These are phyloP conservation scores for Centropus unirufus DNA, from an alignment of 2,113 vertebrate species.

Conservation along the genomic window DNA sequence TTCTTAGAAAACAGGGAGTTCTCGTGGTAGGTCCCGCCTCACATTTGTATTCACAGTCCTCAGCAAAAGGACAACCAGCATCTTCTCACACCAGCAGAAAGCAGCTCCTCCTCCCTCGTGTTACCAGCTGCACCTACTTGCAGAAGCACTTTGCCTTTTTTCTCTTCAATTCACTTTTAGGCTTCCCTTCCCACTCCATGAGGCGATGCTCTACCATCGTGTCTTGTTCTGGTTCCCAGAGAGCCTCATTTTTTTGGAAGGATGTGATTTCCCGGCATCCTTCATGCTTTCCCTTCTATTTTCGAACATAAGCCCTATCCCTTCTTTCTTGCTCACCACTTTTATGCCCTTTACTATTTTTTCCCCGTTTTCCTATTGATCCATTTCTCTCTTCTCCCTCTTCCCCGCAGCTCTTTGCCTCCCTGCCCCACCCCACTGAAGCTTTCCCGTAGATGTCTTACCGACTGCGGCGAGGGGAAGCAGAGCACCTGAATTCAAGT, in stretches of 20 bases:
- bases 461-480: background rate
- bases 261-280: background rate
- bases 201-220: background rate
- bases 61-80: background rate
- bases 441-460: background rate
- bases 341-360: background rate
- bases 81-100: fast-evolving
- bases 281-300: background rate
- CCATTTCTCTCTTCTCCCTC: slow-evolving; percentile 6
- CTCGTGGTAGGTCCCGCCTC: background rate
- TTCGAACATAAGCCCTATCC: background rate
- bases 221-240: background rate
- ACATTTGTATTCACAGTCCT: background rate
- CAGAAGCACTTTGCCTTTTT: background rate
- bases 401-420: background rate
- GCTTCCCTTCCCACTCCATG: background rate
- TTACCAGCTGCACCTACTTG: background rate
- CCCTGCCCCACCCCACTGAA: background rate
- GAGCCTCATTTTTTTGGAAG: background rate
- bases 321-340: background rate
- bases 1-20: background rate
- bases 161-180: background rate
- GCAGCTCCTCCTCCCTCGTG: background rate
- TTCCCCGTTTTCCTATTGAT: background rate
- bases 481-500: background rate